Percentiles rank a stretch among this genome's conserved stretches.
phyloP scores from a whole-genome alignment of 1,140 invertebrate species.

The Brachionus rotundiformis region DNA sequence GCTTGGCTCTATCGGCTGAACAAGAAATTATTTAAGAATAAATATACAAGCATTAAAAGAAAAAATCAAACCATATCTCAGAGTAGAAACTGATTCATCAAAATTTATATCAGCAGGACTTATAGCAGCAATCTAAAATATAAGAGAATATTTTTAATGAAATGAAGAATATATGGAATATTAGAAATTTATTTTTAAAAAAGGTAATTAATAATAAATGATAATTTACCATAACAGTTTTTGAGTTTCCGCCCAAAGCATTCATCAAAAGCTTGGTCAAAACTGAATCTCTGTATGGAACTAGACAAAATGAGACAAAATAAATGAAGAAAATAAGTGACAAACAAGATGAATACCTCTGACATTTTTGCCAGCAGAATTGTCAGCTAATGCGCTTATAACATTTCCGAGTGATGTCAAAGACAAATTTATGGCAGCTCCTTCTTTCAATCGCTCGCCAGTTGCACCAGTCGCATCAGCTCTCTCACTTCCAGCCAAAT shows the following conservation, averaged over 20 bases:
- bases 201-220: too few relatives aligned
- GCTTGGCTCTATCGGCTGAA: slow-evolving; percentile 69
- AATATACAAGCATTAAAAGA: neutral
- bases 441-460: slow-evolving; percentile 70
- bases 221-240: slow-evolving; percentile 68
- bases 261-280: too few relatives aligned
- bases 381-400: slow-evolving; percentile 66
- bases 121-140: slow-evolving; percentile 61
- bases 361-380: slow-evolving; percentile 49
- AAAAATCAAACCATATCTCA: slow-evolving; percentile 72
- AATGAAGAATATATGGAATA: too few relatives aligned
- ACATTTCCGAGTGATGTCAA: slow-evolving; percentile 69
- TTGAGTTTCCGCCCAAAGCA: too few relatives aligned
- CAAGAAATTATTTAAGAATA: neutral
- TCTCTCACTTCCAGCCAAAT: slow-evolving; percentile 71
- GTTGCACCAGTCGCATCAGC: slow-evolving; percentile 68
- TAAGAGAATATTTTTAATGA: too few relatives aligned
- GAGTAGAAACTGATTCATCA: slow-evolving; percentile 63
- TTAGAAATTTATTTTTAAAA: too few relatives aligned
- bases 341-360: neutral
- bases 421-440: slow-evolving; percentile 71
- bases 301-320: slow-evolving; percentile 51
- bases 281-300: slow-evolving; percentile 68
- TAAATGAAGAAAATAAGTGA: too few relatives aligned
- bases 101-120: slow-evolving; percentile 65